phyloP scores from a whole-genome alignment of 2,888 invertebrate genomes.

The Koerneria pararmatus region DNA sequence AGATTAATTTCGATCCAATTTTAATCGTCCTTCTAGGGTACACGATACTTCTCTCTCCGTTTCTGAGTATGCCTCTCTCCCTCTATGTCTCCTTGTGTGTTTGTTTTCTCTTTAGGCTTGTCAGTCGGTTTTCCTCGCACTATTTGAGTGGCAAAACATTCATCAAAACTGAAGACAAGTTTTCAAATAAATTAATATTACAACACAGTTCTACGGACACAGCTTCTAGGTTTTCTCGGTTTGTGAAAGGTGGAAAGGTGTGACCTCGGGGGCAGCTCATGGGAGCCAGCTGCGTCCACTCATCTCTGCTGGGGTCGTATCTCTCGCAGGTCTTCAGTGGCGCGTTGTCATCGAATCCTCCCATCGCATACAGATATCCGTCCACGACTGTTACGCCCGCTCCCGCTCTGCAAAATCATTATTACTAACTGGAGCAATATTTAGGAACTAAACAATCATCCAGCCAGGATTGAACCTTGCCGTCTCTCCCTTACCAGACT shows the following conservation, averaged over 20 bases:
- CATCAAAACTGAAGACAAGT: too few species aligned
- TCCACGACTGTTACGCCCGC: conserved; percentile 64
- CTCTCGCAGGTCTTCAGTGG: conserved; percentile 60
- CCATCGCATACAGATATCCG: conserved; percentile 61
- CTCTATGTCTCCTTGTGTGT: neutral
- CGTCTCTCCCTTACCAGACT: too few species aligned
- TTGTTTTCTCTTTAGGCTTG: neutral
- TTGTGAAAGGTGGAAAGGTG: too few species aligned
- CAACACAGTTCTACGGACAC: too few species aligned
- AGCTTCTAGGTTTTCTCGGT: too few species aligned
- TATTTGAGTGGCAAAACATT: too few species aligned
- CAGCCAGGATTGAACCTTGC: too few species aligned
- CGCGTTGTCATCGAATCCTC: conserved; percentile 65
- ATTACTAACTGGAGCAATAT: neutral
- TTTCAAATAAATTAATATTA: too few species aligned
- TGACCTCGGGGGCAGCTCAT: conserved; percentile 50
- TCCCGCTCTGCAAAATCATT: conserved; percentile 60
- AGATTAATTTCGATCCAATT: neutral
- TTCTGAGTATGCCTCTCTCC: neutral
- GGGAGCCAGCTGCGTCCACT: conserved; percentile 46
- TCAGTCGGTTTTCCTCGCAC: neutral
- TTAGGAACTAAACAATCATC: too few species aligned
- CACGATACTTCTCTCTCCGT: neutral
- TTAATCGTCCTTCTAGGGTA: neutral
- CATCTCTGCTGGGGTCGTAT: conserved; percentile 63